Evolutionary conservation across 35 echinoderm and acorn worm genomes (phyloP).

Genomic region (Apostichopus californicus): DNA sequence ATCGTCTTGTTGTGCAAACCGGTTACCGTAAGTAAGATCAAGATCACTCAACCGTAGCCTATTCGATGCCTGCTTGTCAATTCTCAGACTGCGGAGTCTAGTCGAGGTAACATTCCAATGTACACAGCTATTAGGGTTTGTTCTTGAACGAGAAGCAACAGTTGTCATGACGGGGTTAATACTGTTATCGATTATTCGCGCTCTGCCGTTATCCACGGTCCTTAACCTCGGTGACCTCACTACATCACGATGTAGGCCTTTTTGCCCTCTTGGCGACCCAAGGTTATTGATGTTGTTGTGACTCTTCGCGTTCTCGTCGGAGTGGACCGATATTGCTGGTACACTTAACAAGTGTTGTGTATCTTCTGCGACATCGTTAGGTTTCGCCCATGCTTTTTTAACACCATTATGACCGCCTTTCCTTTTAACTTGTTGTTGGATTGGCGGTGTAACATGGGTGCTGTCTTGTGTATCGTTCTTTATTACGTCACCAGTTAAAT

Average conservation of each 20-base stretch:
- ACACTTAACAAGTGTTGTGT: background rate
- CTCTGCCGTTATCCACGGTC: background rate
- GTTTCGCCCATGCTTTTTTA: constrained; percentile 4
- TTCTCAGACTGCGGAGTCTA: background rate
- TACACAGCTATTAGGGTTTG: background rate
- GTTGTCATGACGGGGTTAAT: constrained; percentile 8
- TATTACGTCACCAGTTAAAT: background rate
- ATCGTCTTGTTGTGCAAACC: background rate
- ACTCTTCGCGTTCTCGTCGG: background rate
- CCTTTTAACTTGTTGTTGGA: background rate
- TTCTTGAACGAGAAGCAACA: background rate
- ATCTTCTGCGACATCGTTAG: background rate
- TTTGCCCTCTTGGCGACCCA: background rate
- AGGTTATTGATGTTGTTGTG: background rate
- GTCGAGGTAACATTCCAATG: constrained; percentile 4
- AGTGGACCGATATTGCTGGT: background rate
- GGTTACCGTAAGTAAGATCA: background rate
- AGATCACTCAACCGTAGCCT: constrained; percentile 25
- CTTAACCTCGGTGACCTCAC: background rate
- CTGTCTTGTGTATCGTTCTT: background rate
- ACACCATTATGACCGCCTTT: background rate
- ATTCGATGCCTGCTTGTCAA: constrained; percentile 26
- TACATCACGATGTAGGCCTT: background rate
- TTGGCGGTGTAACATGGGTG: background rate
- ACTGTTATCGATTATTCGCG: background rate